A percentile compares a stretch with the other conserved stretches of the same genome.
Evolutionary conservation across 2,797 vertebrate genomes (phyloP).

Genomic region (Pitangus sulphuratus): DNA sequence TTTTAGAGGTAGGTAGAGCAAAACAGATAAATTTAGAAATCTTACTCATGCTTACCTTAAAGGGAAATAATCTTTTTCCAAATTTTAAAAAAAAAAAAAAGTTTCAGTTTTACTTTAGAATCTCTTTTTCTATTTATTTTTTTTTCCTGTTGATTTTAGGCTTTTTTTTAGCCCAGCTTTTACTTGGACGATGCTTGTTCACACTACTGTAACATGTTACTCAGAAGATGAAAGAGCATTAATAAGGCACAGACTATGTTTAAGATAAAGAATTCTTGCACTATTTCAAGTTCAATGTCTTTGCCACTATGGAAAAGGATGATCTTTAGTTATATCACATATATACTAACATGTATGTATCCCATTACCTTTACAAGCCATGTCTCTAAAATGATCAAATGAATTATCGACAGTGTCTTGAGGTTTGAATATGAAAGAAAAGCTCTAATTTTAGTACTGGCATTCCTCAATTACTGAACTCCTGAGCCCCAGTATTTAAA

Average conservation of each 20-base stretch:
- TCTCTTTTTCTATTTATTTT: not conserved
- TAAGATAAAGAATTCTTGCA: not conserved
- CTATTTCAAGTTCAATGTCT: not conserved
- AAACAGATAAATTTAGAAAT: not conserved
- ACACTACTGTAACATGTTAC: not conserved
- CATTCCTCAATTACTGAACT: not conserved
- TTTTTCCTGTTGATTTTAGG: not conserved
- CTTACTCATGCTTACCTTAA: not conserved
- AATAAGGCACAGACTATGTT: not conserved
- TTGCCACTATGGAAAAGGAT: not conserved
- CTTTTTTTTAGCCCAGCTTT: not conserved
- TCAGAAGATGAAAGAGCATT: not conserved
- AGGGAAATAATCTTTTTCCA: not conserved
- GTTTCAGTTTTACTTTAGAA: not conserved
- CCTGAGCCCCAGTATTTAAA: not conserved
- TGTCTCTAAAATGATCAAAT: not conserved
- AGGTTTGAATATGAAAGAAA: not conserved
- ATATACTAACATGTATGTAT: not conserved
- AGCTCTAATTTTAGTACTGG: not conserved
- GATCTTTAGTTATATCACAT: not conserved
- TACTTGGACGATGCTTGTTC: not conserved
- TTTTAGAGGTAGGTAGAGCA: not conserved
- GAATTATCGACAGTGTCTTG: not conserved
- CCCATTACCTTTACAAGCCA: not conserved
- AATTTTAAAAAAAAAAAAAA: no score